Conservation (phyloP, 2,797 vertebrate species). For the Sebastes paucispinis region DNA sequence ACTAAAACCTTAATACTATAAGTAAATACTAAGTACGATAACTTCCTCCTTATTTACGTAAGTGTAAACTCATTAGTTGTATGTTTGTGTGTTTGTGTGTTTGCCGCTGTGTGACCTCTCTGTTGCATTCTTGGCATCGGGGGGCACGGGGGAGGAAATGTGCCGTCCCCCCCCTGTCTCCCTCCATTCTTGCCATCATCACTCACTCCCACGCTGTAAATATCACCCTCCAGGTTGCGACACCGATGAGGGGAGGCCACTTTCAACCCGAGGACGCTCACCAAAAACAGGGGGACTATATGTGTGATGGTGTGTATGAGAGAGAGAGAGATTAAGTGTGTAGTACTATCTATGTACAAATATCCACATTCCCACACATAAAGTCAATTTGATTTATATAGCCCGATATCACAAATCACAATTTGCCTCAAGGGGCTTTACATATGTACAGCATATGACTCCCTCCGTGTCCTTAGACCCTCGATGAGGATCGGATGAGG, state of each 20-base stretch:
- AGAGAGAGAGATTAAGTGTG: background rate
- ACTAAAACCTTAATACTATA: background rate
- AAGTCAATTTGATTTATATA: background rate
- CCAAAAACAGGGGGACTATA: slow-evolving; percentile 1
- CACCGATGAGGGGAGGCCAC: slow-evolving; percentile 36
- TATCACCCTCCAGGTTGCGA: slow-evolving; percentile 62
- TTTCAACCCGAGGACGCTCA: slow-evolving; percentile 11
- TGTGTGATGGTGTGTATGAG: slow-evolving; percentile 1
- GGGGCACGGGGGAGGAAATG: slow-evolving; percentile 30
- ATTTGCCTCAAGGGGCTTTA: background rate
- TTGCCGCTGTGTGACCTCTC: slow-evolving; percentile 41
- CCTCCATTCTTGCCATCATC: slow-evolving; percentile 51
- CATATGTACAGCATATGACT: background rate
- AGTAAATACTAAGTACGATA: background rate
- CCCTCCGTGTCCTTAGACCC: background rate
- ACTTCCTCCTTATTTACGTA: background rate
- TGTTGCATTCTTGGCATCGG: slow-evolving; percentile 18
- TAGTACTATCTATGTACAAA: background rate
- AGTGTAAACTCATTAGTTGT: background rate
- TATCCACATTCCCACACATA: background rate
- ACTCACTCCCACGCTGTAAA: slow-evolving; percentile 69
- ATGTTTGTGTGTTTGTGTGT: background rate
- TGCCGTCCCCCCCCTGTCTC: slow-evolving; percentile 16
- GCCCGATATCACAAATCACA: background rate
- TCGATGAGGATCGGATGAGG: background rate